phyloP scores from a whole-genome alignment of 2,888 invertebrate genomes.

The Drosophila yooni region DNA sequence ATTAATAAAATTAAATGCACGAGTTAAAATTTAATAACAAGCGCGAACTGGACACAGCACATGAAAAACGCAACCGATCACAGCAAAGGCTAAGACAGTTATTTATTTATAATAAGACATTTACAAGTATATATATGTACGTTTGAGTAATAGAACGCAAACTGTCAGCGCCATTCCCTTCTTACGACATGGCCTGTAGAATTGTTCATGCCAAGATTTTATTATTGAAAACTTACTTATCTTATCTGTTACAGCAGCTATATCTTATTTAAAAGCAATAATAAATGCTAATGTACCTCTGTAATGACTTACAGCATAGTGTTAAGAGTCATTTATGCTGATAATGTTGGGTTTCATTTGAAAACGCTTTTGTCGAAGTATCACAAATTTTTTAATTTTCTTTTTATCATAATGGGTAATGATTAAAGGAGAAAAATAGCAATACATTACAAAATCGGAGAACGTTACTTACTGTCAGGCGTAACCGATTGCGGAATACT shows the following conservation, averaged over 20 bases:
- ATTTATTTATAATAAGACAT: background rate
- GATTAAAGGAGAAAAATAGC: background rate
- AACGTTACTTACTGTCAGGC: background rate
- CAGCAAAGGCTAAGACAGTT: no score
- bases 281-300: background rate
- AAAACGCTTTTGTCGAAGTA: background rate
- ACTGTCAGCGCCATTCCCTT: background rate
- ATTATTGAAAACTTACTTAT: background rate
- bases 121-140: background rate
- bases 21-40: no score
- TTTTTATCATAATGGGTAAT: background rate
- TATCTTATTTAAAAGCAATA: background rate
- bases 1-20: no score
- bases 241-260: background rate
- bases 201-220: background rate
- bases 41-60: no score
- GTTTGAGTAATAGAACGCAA: background rate
- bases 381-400: background rate
- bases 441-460: background rate
- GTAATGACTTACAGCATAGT: background rate
- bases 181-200: background rate
- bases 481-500: background rate
- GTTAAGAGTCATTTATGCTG: background rate
- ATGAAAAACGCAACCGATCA: no score
- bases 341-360: background rate